These are phyloP conservation scores for Scolopax mira DNA, from an alignment of 2,113 vertebrate species.

Conservation along the genomic window DNA sequence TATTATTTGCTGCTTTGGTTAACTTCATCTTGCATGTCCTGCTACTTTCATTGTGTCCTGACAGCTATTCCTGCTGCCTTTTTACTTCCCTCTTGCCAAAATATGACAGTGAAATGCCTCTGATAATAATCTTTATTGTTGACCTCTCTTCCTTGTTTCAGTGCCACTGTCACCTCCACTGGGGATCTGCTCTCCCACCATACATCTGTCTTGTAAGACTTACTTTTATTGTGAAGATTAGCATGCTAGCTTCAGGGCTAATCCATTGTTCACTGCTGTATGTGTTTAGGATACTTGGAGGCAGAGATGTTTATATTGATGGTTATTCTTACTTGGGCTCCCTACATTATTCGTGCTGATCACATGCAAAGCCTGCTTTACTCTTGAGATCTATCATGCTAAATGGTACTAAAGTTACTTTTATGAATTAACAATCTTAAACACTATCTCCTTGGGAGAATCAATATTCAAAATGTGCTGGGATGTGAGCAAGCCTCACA, in stretches of 20 bases:
- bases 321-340: background rate
- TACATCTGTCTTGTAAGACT: background rate
- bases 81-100: background rate
- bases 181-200: background rate
- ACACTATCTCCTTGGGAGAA: background rate
- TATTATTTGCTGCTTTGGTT: background rate
- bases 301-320: background rate
- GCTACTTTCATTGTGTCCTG: background rate
- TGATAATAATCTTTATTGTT: background rate
- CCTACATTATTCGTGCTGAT: background rate
- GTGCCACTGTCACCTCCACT: background rate
- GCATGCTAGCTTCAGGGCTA: background rate
- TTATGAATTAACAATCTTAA: slow-evolving; percentile 36
- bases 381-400: slow-evolving; percentile 1
- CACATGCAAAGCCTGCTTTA: background rate
- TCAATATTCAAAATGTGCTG: background rate
- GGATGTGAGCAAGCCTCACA: background rate
- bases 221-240: background rate
- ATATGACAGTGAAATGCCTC: background rate
- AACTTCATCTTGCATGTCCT: background rate
- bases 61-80: background rate
- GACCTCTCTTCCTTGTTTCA: background rate
- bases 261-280: background rate
- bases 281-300: background rate
- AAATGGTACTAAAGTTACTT: slow-evolving; percentile 17